Conservation (phyloP, 2,113 vertebrate species). For the Opisthocomus hoazin region DNA sequence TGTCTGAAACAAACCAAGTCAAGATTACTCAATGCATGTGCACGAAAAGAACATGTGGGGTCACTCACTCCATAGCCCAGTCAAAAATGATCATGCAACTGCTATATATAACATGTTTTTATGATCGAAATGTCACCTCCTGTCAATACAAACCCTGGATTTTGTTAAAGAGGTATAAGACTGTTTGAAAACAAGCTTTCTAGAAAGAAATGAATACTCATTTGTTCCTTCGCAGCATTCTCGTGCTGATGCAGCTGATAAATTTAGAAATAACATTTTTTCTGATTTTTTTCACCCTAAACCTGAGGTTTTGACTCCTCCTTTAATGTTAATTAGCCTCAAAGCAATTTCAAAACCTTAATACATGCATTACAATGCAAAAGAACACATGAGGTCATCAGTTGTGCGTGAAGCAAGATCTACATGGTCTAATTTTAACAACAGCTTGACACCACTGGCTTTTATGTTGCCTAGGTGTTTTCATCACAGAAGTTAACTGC, state of each 20-base stretch:
- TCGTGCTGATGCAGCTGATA: not conserved
- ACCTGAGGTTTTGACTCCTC: not conserved
- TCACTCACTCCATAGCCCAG: not conserved
- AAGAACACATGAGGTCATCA: slow-evolving; percentile 1
- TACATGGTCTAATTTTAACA: slow-evolving; percentile 54
- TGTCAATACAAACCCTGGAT: not conserved
- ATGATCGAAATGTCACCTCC: not conserved
- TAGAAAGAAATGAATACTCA: not conserved
- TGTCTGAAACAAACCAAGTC: not conserved
- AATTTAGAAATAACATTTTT: slow-evolving; percentile 4
- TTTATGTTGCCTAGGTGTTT: slow-evolving; percentile 19
- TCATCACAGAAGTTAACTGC: slow-evolving; percentile 20
- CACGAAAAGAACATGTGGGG: not conserved
- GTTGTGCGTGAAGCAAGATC: slow-evolving; percentile 13
- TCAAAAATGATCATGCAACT: not conserved
- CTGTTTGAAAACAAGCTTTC: not conserved
- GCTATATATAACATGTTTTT: not conserved
- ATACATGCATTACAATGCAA: not conserved
- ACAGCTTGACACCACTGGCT: not conserved
- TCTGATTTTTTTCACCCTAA: not conserved
- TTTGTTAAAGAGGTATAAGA: not conserved
- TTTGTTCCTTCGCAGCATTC: not conserved
- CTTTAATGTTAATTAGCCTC: not conserved
- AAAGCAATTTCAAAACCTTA: slow-evolving; percentile 38
- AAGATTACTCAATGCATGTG: not conserved